These are phyloP conservation scores for Yponomeuta plumbellus DNA, from an alignment of 2,888 invertebrate species.

Conservation along the genomic window DNA sequence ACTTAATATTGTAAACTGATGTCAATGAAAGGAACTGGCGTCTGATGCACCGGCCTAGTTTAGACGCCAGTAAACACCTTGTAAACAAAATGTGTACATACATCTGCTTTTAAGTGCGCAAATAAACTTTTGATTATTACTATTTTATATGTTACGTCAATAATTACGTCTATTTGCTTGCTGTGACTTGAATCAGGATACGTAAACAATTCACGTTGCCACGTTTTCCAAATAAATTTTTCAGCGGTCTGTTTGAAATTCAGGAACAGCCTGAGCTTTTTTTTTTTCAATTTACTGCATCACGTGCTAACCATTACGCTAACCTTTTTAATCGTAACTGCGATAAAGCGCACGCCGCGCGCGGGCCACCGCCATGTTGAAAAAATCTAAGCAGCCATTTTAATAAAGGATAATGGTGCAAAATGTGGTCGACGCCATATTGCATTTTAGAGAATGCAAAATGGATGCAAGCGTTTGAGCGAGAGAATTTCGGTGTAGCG, in stretches of 20 bases:
- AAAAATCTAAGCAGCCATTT: conserved; percentile 33
- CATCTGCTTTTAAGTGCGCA: no score
- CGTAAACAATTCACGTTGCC: not conserved
- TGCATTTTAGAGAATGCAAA: conserved; percentile 37
- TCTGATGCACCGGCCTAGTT: no score
- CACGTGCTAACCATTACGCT: conserved; percentile 38
- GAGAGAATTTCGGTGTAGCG: not conserved
- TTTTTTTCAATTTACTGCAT: not conserved
- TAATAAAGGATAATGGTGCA: conserved; percentile 37
- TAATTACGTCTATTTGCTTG: no score
- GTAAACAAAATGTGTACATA: no score
- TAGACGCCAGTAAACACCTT: no score
- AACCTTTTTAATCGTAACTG: conserved; percentile 31
- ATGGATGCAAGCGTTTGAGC: conserved; percentile 36
- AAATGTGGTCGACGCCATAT: conserved; percentile 25
- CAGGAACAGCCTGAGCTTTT: not conserved
- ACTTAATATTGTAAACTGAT: no score
- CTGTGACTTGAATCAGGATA: not conserved
- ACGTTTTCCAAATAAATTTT: not conserved
- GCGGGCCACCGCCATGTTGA: conserved; percentile 37
- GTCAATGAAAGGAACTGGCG: no score
- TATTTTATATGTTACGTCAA: no score
- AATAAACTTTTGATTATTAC: no score
- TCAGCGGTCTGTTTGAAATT: not conserved
- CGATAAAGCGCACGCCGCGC: conserved; percentile 48